A percentile compares a stretch with the other conserved stretches of the same genome.
Conservation (phyloP, 2,113 vertebrate species). For the Elanoides forficatus region DNA sequence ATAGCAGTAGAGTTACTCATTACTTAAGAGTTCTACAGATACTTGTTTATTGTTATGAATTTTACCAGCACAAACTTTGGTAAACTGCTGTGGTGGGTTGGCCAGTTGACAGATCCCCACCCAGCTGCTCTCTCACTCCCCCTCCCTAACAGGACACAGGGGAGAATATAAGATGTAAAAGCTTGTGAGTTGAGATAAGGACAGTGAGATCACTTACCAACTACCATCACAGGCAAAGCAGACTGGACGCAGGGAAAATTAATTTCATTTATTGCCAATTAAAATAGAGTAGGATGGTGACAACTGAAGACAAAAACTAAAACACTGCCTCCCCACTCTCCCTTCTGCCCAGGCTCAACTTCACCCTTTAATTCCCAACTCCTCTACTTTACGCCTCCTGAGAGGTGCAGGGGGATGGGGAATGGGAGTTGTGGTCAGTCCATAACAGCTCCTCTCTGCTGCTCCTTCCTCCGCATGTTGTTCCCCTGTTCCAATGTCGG, state of each 20-base stretch:
- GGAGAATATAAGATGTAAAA: background rate
- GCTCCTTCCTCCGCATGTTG: fast-evolving
- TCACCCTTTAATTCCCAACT: background rate
- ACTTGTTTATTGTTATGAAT: background rate
- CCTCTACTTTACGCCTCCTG: background rate
- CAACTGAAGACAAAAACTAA: background rate
- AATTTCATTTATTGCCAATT: background rate
- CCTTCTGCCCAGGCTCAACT: background rate
- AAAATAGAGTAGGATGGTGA: background rate
- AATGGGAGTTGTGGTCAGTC: background rate
- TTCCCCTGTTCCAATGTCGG: background rate
- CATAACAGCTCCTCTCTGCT: background rate
- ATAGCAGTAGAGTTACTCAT: background rate
- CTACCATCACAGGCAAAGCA: background rate
- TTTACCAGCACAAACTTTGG: background rate
- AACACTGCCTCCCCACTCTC: background rate
- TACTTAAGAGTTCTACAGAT: background rate
- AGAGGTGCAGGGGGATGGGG: background rate
- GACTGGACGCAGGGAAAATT: background rate
- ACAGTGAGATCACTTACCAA: background rate
- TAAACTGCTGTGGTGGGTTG: background rate
- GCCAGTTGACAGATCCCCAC: background rate
- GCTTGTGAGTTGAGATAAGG: fast-evolving
- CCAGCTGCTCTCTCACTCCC: background rate
- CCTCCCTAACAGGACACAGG: background rate